Evolutionary conservation across 2,888 invertebrate genomes (phyloP).

Genomic region (Conus canariensis): DNA sequence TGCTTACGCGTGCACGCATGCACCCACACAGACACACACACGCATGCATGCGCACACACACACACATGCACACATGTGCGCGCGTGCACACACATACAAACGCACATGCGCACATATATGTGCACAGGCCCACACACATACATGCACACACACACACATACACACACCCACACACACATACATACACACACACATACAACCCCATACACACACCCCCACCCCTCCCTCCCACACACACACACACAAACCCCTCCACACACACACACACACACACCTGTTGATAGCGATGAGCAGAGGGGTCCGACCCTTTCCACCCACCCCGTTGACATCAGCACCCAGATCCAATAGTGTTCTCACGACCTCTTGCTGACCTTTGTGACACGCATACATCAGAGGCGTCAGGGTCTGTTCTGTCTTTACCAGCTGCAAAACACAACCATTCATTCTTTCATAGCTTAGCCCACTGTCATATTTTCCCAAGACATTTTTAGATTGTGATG

Average conservation of each 20-base stretch:
- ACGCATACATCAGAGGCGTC: conserved; percentile 43
- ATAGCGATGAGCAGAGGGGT: conserved; percentile 25
- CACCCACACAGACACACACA: no score
- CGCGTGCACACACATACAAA: no score
- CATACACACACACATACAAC: neutral
- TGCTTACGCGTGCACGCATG: no score
- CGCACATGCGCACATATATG: no score
- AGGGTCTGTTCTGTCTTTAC: neutral
- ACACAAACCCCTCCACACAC: neutral
- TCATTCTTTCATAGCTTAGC: no score
- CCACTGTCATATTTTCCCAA: no score
- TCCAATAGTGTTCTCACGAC: conserved; percentile 38
- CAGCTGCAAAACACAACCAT: conserved; percentile 17
- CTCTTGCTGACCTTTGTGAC: conserved; percentile 35
- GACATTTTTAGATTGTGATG: no score
- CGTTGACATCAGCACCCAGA: conserved; percentile 40
- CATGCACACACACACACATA: neutral
- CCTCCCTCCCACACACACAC: neutral
- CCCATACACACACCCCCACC: conserved; percentile 14
- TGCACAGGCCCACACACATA: no score
- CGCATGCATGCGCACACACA: no score
- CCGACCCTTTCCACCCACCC: neutral
- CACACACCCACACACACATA: neutral
- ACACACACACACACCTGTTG: conserved; percentile 8
- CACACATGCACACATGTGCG: no score